Conservation (phyloP, 1,140 invertebrate genomes). For the Drepana arcuata region DNA sequence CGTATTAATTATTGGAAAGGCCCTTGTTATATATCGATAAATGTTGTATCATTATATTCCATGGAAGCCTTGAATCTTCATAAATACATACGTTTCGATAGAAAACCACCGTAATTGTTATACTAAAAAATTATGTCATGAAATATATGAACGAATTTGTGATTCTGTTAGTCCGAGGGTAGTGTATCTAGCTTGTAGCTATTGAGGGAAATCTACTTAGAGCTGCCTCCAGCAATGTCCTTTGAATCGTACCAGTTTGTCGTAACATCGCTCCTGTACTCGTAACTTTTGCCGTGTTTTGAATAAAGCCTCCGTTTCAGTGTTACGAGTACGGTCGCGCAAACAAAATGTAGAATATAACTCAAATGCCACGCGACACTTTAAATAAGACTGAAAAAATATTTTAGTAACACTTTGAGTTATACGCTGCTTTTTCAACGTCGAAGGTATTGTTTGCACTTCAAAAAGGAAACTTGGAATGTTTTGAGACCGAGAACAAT, state of each 20-base stretch:
- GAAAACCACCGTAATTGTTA: no score
- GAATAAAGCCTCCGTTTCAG: conserved; percentile 1
- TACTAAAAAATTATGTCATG: no score
- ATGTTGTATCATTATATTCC: no score
- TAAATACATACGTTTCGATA: conserved; percentile 1
- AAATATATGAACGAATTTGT: not conserved
- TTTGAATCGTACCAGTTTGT: conserved; percentile 9
- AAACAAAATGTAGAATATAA: not conserved
- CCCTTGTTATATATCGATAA: no score
- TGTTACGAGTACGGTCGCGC: not conserved
- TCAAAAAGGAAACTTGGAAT: no score
- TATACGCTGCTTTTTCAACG: no score
- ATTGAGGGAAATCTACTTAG: conserved; percentile 22
- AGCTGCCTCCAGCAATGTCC: conserved; percentile 11
- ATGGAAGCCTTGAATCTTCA: not conserved
- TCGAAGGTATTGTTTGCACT: no score
- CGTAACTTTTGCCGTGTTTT: conserved; percentile 2
- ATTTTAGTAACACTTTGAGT: conserved; percentile 1
- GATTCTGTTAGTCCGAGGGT: no score
- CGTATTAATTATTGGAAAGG: no score
- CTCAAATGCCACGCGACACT: not conserved
- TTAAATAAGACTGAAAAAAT: conserved; percentile 5
- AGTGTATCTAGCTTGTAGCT: no score
- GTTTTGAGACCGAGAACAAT: no score
- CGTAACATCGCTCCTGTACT: conserved; percentile 1